Base-by-base conservation (phyloP, 2,888 invertebrate species). In the Balanococcus diminutus region DNA sequence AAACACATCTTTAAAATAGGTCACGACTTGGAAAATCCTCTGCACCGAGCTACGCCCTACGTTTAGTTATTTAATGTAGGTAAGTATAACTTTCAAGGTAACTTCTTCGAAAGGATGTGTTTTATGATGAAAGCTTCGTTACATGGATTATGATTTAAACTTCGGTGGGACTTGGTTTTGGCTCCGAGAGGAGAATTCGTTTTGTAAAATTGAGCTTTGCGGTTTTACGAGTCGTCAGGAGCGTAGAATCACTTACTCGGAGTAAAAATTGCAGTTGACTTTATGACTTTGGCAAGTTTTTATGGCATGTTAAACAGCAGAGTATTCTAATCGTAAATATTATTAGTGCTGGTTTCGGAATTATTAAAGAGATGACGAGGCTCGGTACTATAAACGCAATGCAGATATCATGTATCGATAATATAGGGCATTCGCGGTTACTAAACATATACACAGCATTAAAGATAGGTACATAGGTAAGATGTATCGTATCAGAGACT, bases 271-370 rank as follows among this genome's bases (percentile, higher is more conserved):
- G 56, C 56, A 56, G 22, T 22, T 22, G 56, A 56, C 56, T 56
- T 56, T 56, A 56, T 11, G 56, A 56, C 56, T 56, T 56, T 56
- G 56, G 56, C 56, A 56, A 56, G 56, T 56, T 56, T 56, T 56
- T 56, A 56, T 56, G 19, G 22, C 56, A 56, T 56, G 56, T 56
- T 56, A 56, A 22, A 22, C 56, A 22, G 2, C 16, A 22, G 22
- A 56, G 22, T 56, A 56, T 56, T 22, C 56, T 56, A 22, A 56
- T 56, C 22, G 56, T 22, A 22, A 56, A 22, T n/a, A n/a, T 46
- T 46, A 46, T 46, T 46, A 46, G 46, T 46, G 46, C 46, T 2
- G 46, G 46, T 46, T 46, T 46, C n/a, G 46, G 46, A 56, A 11
- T 56, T 22, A 22, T 56, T 56, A 56, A 56, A 56, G 4, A 56